These are phyloP conservation scores for Fukomys damarensis DNA, from an alignment of 2,113 vertebrate genomes.

Conservation along the genomic window DNA sequence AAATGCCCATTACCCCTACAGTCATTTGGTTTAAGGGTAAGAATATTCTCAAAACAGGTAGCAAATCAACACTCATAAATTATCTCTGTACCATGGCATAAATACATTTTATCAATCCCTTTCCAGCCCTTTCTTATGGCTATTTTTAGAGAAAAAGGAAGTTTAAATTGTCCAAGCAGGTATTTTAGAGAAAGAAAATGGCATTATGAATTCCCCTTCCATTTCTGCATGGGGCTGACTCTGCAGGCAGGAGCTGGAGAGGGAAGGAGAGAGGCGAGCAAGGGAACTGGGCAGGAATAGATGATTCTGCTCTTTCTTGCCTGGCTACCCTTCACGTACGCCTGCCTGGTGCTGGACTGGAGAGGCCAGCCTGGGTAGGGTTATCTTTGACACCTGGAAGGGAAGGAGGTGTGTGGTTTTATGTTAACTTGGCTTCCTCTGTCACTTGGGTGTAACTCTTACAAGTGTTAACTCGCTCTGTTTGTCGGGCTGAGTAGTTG, in stretches of 20 bases:
- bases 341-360: background rate
- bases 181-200: background rate
- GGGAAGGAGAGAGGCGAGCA: background rate
- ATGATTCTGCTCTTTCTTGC: background rate
- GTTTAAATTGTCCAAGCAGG: background rate
- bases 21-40: background rate
- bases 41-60: background rate
- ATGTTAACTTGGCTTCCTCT: slow-evolving; percentile 71
- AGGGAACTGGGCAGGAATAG: background rate
- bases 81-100: background rate
- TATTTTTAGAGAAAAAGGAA: slow-evolving; percentile 38
- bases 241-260: background rate
- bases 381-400: slow-evolving; percentile 62
- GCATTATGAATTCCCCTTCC: too few species aligned
- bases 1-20: background rate
- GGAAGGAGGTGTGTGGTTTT: slow-evolving; percentile 56
- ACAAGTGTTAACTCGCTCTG: slow-evolving; percentile 56
- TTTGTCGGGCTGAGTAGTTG: slow-evolving; percentile 49
- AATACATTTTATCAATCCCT: slow-evolving; percentile 5
- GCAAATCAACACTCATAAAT: background rate
- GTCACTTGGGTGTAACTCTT: slow-evolving; percentile 33
- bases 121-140: background rate
- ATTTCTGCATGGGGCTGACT: background rate
- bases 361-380: background rate
- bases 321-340: background rate